Base-by-base conservation (phyloP, 2,888 invertebrate genomes). In the Nomada ruficornis region DNA sequence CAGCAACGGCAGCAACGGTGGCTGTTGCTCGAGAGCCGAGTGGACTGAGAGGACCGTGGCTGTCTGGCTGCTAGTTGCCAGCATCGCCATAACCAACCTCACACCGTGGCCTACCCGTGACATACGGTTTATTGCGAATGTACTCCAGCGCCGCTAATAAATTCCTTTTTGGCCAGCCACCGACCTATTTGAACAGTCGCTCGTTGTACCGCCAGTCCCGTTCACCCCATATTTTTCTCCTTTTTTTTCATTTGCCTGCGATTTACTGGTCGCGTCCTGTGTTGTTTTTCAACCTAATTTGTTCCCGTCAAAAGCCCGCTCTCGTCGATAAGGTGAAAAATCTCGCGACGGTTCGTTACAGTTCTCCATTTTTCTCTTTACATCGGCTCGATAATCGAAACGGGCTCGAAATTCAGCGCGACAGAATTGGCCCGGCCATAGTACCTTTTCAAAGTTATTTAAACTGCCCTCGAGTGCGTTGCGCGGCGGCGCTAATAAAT, bases 91-190 rank as follows among this genome's bases (percentile, higher is more conserved):
- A 92, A 91, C 91, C 91, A 89, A 90, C 90, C 91, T 90, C 85
- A 67, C 86, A 79, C 84, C 87, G 87, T 85, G 90, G 89, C 89
- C 90, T 91, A 88, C 88, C 70, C 88, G 86, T 90, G 92, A 91
- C 91, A 91, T 89, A 89, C 83, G 91, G 90, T 93, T 93, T 93
- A 93, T 93, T 91, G 93, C 92, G 89, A 92, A 90, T 92, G 89
- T 90, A 90, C 90, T 87, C 85, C 87, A 86, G 86, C 87, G 75
- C 84, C 88, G 91, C 90, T 92, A 92, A 93, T 93, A 93, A 93
- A 93, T 93, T 92, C 90, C 91, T 90, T 89, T 86, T 82, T 86
- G 88, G 72, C 84, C 74, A 71, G 71, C 83, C 82, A 75, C 80
- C 86, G 80, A 81, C 87, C 85, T 80, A 86, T 85, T 81, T 81